These are phyloP conservation scores for Passer montanus DNA, from an alignment of 2,113 vertebrate species.

Conservation along the genomic window DNA sequence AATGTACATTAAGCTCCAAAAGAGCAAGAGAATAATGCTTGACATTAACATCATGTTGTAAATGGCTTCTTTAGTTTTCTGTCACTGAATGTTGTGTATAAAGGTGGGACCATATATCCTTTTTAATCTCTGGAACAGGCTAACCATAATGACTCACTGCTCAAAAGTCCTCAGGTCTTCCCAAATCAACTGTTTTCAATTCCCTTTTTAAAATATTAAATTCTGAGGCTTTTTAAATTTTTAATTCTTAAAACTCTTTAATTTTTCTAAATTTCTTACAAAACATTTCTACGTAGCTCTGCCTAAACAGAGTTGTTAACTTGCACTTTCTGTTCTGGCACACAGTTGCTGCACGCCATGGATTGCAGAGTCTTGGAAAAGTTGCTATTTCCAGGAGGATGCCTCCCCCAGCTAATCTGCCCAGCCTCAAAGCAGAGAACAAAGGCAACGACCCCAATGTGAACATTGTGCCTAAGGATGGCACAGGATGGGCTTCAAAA, in stretches of 20 bases:
- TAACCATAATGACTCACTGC: not conserved
- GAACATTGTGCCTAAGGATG: constrained; percentile 97
- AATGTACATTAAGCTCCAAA: not conserved
- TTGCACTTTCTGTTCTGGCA: not conserved
- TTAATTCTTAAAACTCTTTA: not conserved
- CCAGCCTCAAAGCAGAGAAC: constrained; percentile 98
- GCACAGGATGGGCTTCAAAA: constrained; percentile 96
- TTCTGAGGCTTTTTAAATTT: not conserved
- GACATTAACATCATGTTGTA: not conserved
- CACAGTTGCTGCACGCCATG: constrained; percentile 95
- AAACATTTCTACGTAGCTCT: not conserved
- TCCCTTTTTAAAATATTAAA: not conserved
- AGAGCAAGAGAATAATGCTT: not conserved
- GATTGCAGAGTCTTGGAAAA: constrained; percentile 99
- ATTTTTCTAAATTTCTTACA: not conserved
- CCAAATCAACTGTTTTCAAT: not conserved
- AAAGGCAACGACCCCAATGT: constrained; percentile 99
- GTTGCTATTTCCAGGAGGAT: constrained; percentile 96
- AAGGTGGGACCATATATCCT: not conserved
- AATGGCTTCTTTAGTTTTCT: not conserved
- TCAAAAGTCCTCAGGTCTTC: not conserved
- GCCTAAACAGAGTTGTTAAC: not conserved
- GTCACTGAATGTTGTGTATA: not conserved
- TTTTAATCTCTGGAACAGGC: not conserved
- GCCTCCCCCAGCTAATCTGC: constrained; percentile 97